Evolutionary conservation across 2,113 vertebrate species (phyloP).

Genomic region (Galeopterus variegatus): DNA sequence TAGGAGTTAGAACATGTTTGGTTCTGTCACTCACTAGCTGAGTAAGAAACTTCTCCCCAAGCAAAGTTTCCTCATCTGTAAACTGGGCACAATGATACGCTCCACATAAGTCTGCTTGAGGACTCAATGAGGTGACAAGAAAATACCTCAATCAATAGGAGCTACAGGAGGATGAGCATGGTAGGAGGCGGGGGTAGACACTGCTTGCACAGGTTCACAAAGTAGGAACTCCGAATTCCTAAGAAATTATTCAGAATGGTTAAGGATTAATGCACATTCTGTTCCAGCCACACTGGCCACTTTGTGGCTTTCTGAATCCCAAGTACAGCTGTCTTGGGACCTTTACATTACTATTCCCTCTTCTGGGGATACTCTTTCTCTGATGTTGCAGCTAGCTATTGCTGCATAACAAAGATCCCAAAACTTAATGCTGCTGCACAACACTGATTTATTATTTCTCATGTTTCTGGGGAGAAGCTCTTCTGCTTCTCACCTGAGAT

Average conservation of each 20-base stretch:
- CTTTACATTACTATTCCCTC: not conserved
- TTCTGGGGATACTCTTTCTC: not conserved
- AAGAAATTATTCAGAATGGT: not conserved
- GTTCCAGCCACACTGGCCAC: not conserved
- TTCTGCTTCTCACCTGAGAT: not conserved
- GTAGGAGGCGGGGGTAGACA: not conserved
- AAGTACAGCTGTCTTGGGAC: not conserved
- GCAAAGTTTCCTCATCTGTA: not conserved
- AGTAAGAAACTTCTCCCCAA: not conserved
- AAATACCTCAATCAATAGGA: not conserved
- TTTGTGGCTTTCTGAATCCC: not conserved
- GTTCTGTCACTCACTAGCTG: not conserved
- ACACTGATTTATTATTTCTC: not conserved
- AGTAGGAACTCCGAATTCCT: not conserved
- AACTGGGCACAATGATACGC: not conserved
- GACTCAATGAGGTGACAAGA: not conserved
- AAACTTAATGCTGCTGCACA: not conserved
- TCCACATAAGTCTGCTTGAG: not conserved
- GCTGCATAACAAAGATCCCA: not conserved
- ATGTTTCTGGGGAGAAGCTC: not conserved
- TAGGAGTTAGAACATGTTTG: not conserved
- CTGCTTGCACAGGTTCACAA: not conserved
- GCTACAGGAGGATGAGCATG: not conserved
- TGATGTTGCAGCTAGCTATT: not conserved
- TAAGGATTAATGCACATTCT: not conserved